phyloP scores from a whole-genome alignment of 2,113 vertebrate species.

The Erythrolamprus reginae region DNA sequence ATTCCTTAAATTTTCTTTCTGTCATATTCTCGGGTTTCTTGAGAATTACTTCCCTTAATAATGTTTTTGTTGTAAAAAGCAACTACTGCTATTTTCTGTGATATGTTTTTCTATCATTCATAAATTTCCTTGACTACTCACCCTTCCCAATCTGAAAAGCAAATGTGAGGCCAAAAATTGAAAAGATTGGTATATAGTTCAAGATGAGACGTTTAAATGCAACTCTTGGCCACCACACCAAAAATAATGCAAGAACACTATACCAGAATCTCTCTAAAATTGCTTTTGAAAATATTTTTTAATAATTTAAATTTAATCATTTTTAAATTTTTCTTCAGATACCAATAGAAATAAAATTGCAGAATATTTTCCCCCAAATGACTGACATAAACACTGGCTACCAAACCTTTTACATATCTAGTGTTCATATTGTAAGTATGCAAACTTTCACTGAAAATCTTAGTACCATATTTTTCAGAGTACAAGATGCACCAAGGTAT shows the following conservation, averaged over 20 bases:
- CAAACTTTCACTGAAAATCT: background rate
- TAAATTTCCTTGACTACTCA: background rate
- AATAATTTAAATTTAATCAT: too few relatives aligned
- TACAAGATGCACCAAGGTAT: too few relatives aligned
- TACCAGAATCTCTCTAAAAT: background rate
- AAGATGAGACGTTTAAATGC: background rate
- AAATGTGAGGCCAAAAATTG: background rate
- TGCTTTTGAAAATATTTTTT: background rate
- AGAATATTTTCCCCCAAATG: background rate
- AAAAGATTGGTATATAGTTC: background rate
- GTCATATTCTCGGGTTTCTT: background rate
- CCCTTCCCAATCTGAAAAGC: background rate
- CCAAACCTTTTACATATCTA: background rate
- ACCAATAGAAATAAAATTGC: background rate
- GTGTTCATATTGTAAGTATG: background rate
- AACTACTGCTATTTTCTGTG: background rate
- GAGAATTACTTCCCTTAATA: background rate
- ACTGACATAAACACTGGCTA: background rate
- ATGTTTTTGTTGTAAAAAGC: background rate
- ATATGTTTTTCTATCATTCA: background rate
- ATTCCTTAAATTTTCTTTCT: background rate
- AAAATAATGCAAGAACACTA: background rate
- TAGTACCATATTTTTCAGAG: background rate
- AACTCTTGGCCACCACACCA: background rate
- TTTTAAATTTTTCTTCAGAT: background rate